Conservation (phyloP, 1,140 invertebrate species). For the Maniola jurtina region DNA sequence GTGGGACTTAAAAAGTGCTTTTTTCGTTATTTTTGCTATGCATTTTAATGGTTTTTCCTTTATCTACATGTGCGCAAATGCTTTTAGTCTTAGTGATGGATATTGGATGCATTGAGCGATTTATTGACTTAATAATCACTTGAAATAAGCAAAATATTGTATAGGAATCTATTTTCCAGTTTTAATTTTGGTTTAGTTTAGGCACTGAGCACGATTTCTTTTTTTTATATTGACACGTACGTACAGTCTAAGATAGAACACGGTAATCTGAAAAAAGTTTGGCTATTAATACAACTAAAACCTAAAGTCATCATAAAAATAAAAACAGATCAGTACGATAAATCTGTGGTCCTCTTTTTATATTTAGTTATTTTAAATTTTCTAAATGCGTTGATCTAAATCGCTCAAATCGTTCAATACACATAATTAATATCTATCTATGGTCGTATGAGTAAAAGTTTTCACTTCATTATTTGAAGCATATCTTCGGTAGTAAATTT, state of each 20-base stretch:
- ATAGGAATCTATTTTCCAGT: no score
- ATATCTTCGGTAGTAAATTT: conserved; percentile 63
- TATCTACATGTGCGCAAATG: conserved; percentile 34
- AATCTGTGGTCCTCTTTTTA: no score
- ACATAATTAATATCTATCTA: not conserved
- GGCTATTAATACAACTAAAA: no score
- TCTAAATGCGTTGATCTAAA: not conserved
- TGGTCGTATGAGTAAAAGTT: conserved; percentile 8
- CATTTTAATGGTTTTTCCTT: conserved; percentile 46
- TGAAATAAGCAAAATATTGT: not conserved
- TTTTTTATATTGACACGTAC: no score
- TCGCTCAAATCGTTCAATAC: conserved; percentile 10
- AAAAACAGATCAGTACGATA: no score
- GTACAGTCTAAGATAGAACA: no score
- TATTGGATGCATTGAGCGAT: conserved; percentile 3
- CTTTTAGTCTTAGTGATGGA: conserved; percentile 31
- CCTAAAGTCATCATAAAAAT: no score
- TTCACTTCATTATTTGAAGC: conserved; percentile 42
- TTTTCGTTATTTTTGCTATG: conserved; percentile 70
- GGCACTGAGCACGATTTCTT: no score
- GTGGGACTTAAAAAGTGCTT: conserved; percentile 40
- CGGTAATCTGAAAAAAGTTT: no score
- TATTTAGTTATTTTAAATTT: no score
- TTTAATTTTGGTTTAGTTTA: no score
- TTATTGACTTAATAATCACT: not conserved